phyloP scores from a whole-genome alignment of 2,113 vertebrate species.

The Syngnathoides biaculeatus region DNA sequence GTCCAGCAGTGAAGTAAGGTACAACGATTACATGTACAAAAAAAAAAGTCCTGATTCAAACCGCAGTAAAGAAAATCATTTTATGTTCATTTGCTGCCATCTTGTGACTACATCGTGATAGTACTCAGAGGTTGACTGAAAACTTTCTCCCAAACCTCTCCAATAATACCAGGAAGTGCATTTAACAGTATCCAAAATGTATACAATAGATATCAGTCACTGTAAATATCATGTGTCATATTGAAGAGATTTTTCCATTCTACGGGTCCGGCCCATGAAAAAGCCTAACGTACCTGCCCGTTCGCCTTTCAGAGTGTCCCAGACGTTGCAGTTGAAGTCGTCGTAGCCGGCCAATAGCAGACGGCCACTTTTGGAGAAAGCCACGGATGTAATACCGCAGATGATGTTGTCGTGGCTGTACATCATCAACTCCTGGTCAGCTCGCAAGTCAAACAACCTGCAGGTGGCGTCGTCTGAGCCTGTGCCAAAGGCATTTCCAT shows the following conservation, averaged over 20 bases:
- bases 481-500: constrained; percentile 91
- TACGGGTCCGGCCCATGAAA: background rate
- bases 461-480: constrained; percentile 96
- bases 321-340: constrained; percentile 97
- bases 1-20: too few species aligned
- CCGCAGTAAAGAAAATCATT: background rate
- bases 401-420: constrained; percentile 96
- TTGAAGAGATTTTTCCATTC: background rate
- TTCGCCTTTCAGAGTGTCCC: constrained; percentile 96
- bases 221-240: background rate
- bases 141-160: too few species aligned
- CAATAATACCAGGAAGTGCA: background rate
- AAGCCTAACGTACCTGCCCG: constrained; percentile 78
- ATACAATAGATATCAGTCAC: too few species aligned
- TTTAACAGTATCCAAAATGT: background rate
- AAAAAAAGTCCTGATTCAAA: too few species aligned
- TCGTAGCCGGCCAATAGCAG: constrained; percentile 93
- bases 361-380: constrained; percentile 97
- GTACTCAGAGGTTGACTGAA: background rate
- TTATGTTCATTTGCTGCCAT: background rate
- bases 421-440: constrained; percentile 91
- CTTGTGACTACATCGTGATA: background rate
- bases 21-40: too few species aligned
- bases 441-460: constrained; percentile 94
- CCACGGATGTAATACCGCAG: constrained; percentile 95